Percentiles rank a stretch among this genome's conserved stretches.
These are phyloP conservation scores for Bufo gargarizans DNA, from an alignment of 2,113 vertebrate genomes.

Conservation along the genomic window DNA sequence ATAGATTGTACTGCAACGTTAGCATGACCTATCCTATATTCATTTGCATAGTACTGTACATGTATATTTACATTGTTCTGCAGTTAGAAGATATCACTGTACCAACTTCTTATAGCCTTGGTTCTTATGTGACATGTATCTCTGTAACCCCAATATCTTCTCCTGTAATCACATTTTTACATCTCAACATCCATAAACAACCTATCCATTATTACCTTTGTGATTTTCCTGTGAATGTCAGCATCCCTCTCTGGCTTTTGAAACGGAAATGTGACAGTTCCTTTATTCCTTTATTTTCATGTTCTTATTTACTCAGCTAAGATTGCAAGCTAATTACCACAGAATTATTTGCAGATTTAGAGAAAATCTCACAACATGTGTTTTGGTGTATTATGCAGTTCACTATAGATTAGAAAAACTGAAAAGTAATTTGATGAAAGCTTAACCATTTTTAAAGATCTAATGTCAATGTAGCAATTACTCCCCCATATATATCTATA, in stretches of 20 bases:
- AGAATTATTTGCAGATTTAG: conserved; percentile 5
- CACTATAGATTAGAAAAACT: neutral
- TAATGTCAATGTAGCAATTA: conserved; percentile 1
- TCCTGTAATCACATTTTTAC: neutral
- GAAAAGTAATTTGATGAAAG: neutral
- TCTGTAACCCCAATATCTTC: neutral
- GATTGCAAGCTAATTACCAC: neutral
- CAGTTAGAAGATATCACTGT: too few relatives aligned
- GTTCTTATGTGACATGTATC: too few relatives aligned
- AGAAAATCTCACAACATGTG: neutral
- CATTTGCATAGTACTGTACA: too few relatives aligned
- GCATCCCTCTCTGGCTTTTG: neutral
- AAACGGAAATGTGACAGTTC: neutral
- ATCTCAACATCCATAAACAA: neutral
- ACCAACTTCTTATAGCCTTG: too few relatives aligned
- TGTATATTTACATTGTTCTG: too few relatives aligned
- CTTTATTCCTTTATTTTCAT: conserved; percentile 4
- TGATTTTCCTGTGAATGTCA: neutral
- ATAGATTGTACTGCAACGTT: too few relatives aligned
- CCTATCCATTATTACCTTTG: neutral
- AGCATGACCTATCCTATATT: too few relatives aligned
- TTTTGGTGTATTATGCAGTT: neutral
- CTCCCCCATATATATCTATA: neutral
- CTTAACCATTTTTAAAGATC: conserved; percentile 1
- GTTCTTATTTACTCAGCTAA: neutral